Evolutionary conservation across 1,140 invertebrate species (phyloP).

Genomic region (Neotoxoptera formosana): DNA sequence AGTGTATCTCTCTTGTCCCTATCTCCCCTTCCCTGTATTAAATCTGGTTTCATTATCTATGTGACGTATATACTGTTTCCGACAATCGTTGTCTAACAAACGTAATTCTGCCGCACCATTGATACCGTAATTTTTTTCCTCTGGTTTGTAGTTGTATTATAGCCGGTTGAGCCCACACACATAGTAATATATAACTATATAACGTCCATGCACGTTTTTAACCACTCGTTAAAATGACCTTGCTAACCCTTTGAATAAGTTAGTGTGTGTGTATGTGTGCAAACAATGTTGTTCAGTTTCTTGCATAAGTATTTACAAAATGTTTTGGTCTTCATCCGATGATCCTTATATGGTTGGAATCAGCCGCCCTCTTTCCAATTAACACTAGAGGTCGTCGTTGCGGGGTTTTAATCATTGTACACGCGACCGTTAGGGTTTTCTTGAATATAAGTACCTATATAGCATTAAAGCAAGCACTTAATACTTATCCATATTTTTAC

Average conservation of each 20-base stretch:
- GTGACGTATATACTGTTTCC: neutral
- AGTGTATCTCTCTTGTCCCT: neutral
- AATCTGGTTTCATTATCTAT: neutral
- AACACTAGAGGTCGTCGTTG: neutral
- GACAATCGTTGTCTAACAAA: conserved; percentile 2
- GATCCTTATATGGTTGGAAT: neutral
- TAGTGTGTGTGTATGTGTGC: neutral
- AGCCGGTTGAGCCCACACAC: neutral
- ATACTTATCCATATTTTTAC: neutral
- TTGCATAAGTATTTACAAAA: neutral
- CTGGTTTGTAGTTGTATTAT: neutral
- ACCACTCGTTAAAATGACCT: conserved; percentile 38
- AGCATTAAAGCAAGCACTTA: neutral
- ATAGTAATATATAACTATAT: neutral
- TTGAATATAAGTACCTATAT: neutral
- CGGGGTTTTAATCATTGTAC: neutral
- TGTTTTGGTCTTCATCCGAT: neutral
- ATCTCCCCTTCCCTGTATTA: neutral
- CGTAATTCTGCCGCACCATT: neutral
- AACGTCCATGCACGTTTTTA: neutral
- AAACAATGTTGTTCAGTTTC: conserved; percentile 11
- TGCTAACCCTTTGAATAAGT: conserved; percentile 28
- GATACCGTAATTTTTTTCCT: conserved; percentile 7
- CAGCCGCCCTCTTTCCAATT: neutral
- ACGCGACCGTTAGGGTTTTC: neutral